phyloP scores from a whole-genome alignment of 2,888 invertebrate genomes.

The Protodeltote pygarga region DNA sequence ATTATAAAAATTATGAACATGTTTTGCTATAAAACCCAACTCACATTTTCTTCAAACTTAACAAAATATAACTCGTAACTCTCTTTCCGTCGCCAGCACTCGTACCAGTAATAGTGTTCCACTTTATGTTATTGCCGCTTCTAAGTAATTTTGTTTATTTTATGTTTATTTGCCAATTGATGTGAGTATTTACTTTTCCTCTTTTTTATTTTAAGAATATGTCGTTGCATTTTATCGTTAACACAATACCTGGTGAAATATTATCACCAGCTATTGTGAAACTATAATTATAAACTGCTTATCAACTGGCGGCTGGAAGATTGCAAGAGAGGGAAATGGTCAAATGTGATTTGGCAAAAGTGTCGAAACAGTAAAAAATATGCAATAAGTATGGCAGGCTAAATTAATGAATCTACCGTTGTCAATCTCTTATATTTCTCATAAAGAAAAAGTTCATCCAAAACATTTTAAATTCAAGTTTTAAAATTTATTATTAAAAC shows the following conservation, averaged over 20 bases:
- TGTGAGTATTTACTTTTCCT: background rate
- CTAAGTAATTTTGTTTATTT: background rate
- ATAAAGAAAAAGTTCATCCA: too few relatives aligned
- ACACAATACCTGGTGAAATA: too few relatives aligned
- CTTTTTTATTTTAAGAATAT: background rate
- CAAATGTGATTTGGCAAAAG: too few relatives aligned
- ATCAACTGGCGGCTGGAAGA: too few relatives aligned
- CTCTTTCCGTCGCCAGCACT: background rate
- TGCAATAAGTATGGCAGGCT: too few relatives aligned
- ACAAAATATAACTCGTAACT: background rate
- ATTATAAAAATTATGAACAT: too few relatives aligned
- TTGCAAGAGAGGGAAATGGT: too few relatives aligned
- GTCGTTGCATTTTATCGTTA: background rate
- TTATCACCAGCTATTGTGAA: too few relatives aligned
- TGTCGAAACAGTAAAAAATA: too few relatives aligned
- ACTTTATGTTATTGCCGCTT: background rate
- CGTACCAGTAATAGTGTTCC: slow-evolving; percentile 1
- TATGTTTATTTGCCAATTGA: background rate
- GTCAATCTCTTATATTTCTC: too few relatives aligned
- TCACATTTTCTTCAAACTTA: background rate
- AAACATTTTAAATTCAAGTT: background rate
- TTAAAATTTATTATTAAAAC: slow-evolving; percentile 14
- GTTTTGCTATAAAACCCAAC: background rate
- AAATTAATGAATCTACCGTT: too few relatives aligned
- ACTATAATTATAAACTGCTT: too few relatives aligned